Evolutionary conservation across 30 jellyfish, hydroid and myxozoan genomes (phyloP).

Genomic region (Aurelia coerulea): DNA sequence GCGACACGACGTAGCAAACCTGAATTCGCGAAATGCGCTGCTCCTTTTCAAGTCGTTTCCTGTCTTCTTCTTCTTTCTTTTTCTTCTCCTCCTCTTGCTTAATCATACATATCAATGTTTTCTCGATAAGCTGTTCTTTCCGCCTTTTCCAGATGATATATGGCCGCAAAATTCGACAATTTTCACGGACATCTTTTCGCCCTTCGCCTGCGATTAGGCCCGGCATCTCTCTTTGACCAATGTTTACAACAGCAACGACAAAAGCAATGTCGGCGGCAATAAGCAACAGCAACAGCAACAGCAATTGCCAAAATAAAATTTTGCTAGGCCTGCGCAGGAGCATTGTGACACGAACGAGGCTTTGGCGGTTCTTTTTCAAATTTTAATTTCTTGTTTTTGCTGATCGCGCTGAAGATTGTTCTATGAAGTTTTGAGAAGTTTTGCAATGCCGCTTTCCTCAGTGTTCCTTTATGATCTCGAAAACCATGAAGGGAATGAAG

Average conservation of each 20-base stretch:
- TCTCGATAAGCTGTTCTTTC: constrained; percentile 44
- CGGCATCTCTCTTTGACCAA: constrained; percentile 2
- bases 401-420: not conserved
- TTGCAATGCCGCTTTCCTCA: not conserved
- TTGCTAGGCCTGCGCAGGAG: no score
- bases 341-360: no score
- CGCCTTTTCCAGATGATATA: constrained; percentile 48
- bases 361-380: not conserved
- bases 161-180: constrained; percentile 56
- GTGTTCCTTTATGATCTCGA: not conserved
- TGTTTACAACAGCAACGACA: not conserved
- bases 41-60: constrained; percentile 12
- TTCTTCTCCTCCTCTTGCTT: constrained; percentile 50
- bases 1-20: not conserved
- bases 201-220: constrained; percentile 50
- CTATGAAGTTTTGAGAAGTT: not conserved
- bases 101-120: constrained; percentile 7
- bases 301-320: no score
- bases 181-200: constrained; percentile 46
- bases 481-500: no score
- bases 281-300: no score
- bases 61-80: constrained; percentile 45
- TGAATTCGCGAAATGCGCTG: constrained; percentile 18
- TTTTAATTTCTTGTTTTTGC: not conserved
- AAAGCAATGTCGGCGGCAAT: no score